Base-by-base conservation (phyloP, 2,797 vertebrate species). In the Falco novaeseelandiae region DNA sequence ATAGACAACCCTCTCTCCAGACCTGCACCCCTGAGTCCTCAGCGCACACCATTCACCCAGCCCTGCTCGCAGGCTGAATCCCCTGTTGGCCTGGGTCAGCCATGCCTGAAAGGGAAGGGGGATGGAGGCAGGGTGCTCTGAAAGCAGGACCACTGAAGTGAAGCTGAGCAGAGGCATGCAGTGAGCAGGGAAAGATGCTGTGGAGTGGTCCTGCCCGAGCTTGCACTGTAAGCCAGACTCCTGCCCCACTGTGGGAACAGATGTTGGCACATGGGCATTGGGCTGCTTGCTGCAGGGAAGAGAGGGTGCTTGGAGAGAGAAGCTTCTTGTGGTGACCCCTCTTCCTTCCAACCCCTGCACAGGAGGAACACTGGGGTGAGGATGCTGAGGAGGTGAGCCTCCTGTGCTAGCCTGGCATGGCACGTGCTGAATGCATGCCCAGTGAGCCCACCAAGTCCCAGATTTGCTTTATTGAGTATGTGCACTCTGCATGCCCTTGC, bases 401-500 rank as follows among this genome's bases (percentile, higher is more conserved):
- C 8, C 55, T 42, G 10, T 14, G 21, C 61, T 72, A 73, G n/a
- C 10, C 9, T 62, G 34, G 77, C 42, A 19, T 0, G 0, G n/a
- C 44, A n/a, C 11, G 2, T 12, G 18, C 40, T 5, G 2, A 81
- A 5, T 1, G 0, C 1, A 0, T 63, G 40, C 36, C 42, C 59
- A 30, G 46, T 12, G 27, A 80, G n/a, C 58, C 59, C 71, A 30
- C 25, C 1, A 3, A 59, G 23, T 16, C 65, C 29, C 65, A 36
- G 25, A 32, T 70, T 42, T 62, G 14, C 29, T 34, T 74, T 62
- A 27, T 10, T 59, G 40, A 34, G 44, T 18, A 18, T 0, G 5
- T 1, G 2, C 30, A 29, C 29, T 7, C 5, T 7, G 22, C 44
- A 8, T 0, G 0, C 27, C 88, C 49, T 52, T 78, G 52, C 55